phyloP scores from a whole-genome alignment of 2,888 invertebrate species.

The Pedicia rivosa region DNA sequence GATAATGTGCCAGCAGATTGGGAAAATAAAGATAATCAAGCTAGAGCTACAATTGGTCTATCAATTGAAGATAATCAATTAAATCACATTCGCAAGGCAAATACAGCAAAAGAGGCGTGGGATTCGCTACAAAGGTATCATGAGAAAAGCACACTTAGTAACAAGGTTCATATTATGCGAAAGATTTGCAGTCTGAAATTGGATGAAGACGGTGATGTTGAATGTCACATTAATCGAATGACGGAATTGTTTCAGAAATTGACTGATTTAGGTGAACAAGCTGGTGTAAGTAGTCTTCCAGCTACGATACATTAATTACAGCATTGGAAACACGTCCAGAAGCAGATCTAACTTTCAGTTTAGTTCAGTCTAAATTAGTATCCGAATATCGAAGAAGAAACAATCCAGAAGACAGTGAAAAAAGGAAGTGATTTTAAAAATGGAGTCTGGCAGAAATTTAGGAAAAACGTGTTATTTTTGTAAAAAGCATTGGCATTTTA shows the following conservation, averaged over 20 bases:
- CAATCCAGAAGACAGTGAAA: neutral
- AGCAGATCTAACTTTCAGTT: neutral
- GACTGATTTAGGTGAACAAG: constrained; percentile 7
- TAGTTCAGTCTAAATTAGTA: no score
- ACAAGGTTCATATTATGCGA: neutral
- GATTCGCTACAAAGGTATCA: constrained; percentile 5
- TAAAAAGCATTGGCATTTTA: no score
- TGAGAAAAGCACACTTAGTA: constrained; percentile 1
- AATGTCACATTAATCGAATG: constrained; percentile 9
- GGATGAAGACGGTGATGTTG: constrained; percentile 10
- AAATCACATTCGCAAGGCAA: constrained; percentile 3
- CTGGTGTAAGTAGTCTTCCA: no score
- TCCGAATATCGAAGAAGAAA: no score
- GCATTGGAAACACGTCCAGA: no score
- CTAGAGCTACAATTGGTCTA: constrained; percentile 7
- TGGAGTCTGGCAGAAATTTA: no score
- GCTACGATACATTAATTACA: constrained; percentile 8
- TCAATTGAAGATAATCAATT: constrained; percentile 9
- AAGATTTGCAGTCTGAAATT: constrained; percentile 10
- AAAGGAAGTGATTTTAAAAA: constrained; percentile 9
- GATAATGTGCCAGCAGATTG: no score
- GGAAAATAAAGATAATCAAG: constrained; percentile 7
- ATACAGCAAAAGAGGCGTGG: constrained; percentile 7
- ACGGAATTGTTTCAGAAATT: constrained; percentile 9
- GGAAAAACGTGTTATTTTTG: no score